Evolutionary conservation across 2,888 invertebrate genomes (phyloP).

Genomic region (Rhogogaster chlorosoma): DNA sequence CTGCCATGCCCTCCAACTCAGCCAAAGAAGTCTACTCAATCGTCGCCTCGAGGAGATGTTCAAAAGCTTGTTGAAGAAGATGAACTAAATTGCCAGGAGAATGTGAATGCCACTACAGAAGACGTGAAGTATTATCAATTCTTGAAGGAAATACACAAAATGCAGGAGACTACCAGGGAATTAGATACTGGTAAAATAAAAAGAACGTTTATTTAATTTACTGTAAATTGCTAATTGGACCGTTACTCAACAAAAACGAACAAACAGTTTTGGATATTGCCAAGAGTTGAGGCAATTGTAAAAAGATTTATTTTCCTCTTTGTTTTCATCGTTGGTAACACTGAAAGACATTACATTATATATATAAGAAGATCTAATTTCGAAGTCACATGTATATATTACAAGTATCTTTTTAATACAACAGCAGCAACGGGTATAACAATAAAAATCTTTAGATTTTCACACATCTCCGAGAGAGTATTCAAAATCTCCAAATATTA

Average conservation of each 20-base stretch:
- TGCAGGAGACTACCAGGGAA: slow-evolving; percentile 32
- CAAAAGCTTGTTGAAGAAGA: slow-evolving; percentile 22
- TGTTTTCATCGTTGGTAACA: neutral
- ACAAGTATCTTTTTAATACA: neutral
- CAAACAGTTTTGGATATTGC: neutral
- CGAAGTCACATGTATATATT: neutral
- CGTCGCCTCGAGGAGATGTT: slow-evolving; percentile 48
- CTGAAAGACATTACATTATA: neutral
- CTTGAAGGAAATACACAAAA: slow-evolving; percentile 44
- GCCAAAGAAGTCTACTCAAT: slow-evolving; percentile 31
- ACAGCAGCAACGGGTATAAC: neutral
- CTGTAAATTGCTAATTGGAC: neutral
- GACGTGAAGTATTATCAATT: slow-evolving; percentile 51
- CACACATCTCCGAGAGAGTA: neutral
- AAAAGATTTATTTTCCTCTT: neutral
- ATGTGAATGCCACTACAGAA: slow-evolving; percentile 48
- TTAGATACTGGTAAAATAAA: slow-evolving; percentile 25
- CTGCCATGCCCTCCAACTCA: neutral
- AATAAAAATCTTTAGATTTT: neutral
- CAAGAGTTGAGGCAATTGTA: neutral
- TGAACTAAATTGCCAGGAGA: slow-evolving; percentile 50
- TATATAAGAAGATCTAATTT: neutral
- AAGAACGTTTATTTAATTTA: neutral
- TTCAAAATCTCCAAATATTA: slow-evolving; percentile 18
- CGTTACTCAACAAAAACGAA: neutral